Base-by-base conservation (phyloP, 2,113 vertebrate genomes). In the Cercopithecus mona region DNA sequence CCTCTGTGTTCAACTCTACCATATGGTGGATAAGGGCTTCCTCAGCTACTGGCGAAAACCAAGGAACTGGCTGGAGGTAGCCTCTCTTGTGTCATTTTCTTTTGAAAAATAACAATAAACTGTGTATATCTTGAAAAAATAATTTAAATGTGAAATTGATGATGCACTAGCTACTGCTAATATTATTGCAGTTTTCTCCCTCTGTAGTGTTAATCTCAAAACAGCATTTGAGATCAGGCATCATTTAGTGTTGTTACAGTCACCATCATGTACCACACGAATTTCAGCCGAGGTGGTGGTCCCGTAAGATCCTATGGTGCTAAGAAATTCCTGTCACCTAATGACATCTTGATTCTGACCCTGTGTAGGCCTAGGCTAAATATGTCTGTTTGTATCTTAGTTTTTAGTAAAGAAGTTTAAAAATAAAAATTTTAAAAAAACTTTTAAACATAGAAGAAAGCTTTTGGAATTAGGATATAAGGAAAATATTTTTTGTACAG, bases 21-120 rank as follows among this genome's bases (percentile, higher is more conserved):
- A 14, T 50, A 45, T 98, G 76, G 75, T 79, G 35, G 98, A 98
- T 89, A 97, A 96, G 90, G 99, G 99, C 10, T 3, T 98, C 73
- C 78, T 94, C 82, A 79, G 66, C 96, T 98, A 98, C 93, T 99
- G 98, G 97, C 97, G 64, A 68, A 98, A 97, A 73, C 96, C 98
- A 1, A 93, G 97, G 79, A 99, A 82, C 93, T 99, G 99, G 98
- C 93, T 99, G 59, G 98, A 99, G 98, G 99, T 99, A 97, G 48
- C 13, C 1, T 23, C 23, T 17, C 43, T 43, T 38, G 8, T 45
- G 7, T 55, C 7, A 9, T 64, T 32, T 82, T 45, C 48, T 35
- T 30, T 32, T 30, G 35, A 27, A 32, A 72, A 93, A 27, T 40
- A 35, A 8, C 9, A 45, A 18, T 16, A n/a, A 59, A 50, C 0